phyloP scores from a whole-genome alignment of 2,113 vertebrate genomes.

The Gallinago jamesoni region DNA sequence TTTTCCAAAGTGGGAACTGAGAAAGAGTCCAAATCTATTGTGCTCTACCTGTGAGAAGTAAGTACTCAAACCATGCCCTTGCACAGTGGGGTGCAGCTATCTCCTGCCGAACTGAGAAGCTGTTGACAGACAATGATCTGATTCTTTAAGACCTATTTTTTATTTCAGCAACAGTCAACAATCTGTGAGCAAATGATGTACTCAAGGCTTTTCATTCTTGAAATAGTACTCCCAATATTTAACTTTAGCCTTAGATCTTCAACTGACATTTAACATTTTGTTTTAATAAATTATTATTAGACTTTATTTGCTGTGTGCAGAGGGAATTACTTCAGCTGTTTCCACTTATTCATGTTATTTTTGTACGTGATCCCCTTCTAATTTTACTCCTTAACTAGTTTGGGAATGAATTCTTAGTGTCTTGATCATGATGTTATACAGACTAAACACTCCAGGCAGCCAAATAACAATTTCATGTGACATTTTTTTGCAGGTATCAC shows the following conservation, averaged over 20 bases:
- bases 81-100: neutral
- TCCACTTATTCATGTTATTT: slow-evolving; percentile 57
- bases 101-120: neutral
- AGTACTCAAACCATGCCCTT: neutral
- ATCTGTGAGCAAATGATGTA: neutral
- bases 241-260: slow-evolving; percentile 3
- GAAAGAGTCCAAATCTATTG: neutral
- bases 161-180: neutral
- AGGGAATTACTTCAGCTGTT: slow-evolving; percentile 64
- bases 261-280: slow-evolving; percentile 18
- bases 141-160: neutral
- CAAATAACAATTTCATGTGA: slow-evolving; percentile 32
- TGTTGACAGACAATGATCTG: neutral
- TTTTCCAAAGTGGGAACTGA: neutral
- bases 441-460: slow-evolving; percentile 27
- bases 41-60: neutral
- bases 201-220: neutral
- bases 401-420: slow-evolving; percentile 33
- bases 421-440: slow-evolving; percentile 15
- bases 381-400: slow-evolving; percentile 44
- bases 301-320: slow-evolving; percentile 25
- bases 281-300: slow-evolving; percentile 56
- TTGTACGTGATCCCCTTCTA: slow-evolving; percentile 49
- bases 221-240: neutral
- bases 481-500: slow-evolving; percentile 14